Conservation (phyloP, 2,888 invertebrate genomes). For the Gari tellinella region DNA sequence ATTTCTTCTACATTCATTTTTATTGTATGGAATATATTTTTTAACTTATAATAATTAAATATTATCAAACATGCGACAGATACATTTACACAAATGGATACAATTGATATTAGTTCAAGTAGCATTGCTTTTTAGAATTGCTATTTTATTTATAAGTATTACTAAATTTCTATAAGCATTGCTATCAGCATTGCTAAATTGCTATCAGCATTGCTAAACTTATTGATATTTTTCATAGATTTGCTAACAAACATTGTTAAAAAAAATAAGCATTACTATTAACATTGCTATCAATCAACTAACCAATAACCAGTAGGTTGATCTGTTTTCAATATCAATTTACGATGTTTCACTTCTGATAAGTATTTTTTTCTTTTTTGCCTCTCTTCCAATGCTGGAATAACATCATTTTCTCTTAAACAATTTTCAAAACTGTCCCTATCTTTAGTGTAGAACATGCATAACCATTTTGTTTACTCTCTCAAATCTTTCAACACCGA, state of each 20-base stretch:
- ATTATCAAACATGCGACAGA: slow-evolving; percentile 36
- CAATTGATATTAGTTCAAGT: slow-evolving; percentile 32
- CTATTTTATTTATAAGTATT: slow-evolving; percentile 23
- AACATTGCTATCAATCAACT: slow-evolving; percentile 42
- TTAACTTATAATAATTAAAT: slow-evolving; percentile 37
- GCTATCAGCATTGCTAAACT: slow-evolving; percentile 10
- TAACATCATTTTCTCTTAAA: slow-evolving; percentile 58
- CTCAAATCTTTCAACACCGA: slow-evolving; percentile 53
- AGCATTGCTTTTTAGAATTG: slow-evolving; percentile 29
- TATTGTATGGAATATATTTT: slow-evolving; percentile 29
- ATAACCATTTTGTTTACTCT: slow-evolving; percentile 50
- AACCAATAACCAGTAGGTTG: slow-evolving; percentile 41
- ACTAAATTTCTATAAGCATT: slow-evolving; percentile 12
- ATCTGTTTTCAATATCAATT: slow-evolving; percentile 39
- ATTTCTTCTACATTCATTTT: slow-evolving; percentile 46
- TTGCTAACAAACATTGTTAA: background rate
- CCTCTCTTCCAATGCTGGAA: slow-evolving; percentile 37
- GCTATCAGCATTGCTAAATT: slow-evolving; percentile 14
- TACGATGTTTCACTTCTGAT: slow-evolving; percentile 37
- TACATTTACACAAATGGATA: slow-evolving; percentile 24
- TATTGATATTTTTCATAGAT: slow-evolving; percentile 5
- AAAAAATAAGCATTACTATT: slow-evolving; percentile 28
- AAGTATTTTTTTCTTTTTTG: slow-evolving; percentile 41
- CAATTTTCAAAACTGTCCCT: slow-evolving; percentile 53
- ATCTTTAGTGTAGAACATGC: slow-evolving; percentile 48